Conservation (phyloP, 2,888 invertebrate genomes). For the Eupeodes luniger region DNA sequence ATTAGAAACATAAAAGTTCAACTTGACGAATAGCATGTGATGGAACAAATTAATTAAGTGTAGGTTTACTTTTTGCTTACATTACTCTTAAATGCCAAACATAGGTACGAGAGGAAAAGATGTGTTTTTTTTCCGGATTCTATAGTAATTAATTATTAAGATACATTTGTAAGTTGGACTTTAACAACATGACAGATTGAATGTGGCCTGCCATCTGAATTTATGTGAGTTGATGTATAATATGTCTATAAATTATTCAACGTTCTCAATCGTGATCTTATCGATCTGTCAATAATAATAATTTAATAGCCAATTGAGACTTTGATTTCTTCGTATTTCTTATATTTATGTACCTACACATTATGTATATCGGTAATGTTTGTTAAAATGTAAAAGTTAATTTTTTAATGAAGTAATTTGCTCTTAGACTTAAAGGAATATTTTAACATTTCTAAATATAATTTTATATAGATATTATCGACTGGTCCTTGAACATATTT, state of each 20-base stretch:
- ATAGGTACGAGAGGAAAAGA: neutral
- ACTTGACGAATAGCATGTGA: slow-evolving; percentile 68
- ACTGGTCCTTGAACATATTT: too few species aligned
- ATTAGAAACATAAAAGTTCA: slow-evolving; percentile 49
- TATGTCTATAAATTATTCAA: slow-evolving; percentile 39
- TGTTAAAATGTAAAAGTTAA: neutral
- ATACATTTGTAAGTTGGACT: slow-evolving; percentile 52
- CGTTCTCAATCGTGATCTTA: slow-evolving; percentile 57
- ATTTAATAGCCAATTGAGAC: slow-evolving; percentile 42
- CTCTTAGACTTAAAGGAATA: too few species aligned
- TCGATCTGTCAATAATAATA: slow-evolving; percentile 67
- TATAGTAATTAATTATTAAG: slow-evolving; percentile 69
- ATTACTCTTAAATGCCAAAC: neutral
- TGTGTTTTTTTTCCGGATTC: slow-evolving; percentile 49
- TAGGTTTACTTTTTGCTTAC: slow-evolving; percentile 14
- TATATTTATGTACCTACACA: neutral
- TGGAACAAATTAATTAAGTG: slow-evolving; percentile 69
- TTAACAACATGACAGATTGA: slow-evolving; percentile 72
- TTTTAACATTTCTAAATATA: too few species aligned
- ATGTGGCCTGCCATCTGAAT: slow-evolving; percentile 33
- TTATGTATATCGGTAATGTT: neutral
- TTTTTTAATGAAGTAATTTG: neutral
- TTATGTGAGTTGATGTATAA: slow-evolving; percentile 31
- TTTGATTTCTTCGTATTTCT: slow-evolving; percentile 47
- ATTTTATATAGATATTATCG: too few species aligned